phyloP scores from a whole-genome alignment of 2,113 vertebrate genomes.

The Limnothrissa miodon region DNA sequence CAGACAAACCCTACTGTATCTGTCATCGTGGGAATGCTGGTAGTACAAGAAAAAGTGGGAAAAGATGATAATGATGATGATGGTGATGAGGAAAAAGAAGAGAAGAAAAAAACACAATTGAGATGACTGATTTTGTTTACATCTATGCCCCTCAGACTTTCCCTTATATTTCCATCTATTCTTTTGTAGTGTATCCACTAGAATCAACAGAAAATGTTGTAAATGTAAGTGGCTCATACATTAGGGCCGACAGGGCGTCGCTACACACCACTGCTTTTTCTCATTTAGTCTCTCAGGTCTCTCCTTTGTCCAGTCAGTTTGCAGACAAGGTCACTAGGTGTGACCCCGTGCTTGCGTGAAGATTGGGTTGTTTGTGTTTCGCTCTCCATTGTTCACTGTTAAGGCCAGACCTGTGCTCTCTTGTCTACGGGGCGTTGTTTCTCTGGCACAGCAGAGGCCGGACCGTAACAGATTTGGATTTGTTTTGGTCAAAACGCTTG shows the following conservation, averaged over 20 bases:
- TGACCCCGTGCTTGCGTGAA: not conserved
- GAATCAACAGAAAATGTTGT: no score
- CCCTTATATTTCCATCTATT: no score
- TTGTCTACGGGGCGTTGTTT: not conserved
- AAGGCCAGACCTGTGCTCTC: not conserved
- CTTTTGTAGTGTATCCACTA: no score
- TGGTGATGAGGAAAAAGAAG: no score
- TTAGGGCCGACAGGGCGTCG: not conserved
- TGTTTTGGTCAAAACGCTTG: not conserved
- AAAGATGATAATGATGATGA: no score
- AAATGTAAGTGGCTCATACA: not conserved
- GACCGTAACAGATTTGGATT: not conserved
- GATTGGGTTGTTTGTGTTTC: not conserved
- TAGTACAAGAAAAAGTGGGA: no score
- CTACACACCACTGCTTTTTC: not conserved
- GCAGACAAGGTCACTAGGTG: not conserved
- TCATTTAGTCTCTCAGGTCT: not conserved
- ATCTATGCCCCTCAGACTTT: no score
- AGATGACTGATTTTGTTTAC: no score
- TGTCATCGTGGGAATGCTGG: no score
- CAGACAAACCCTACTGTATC: no score
- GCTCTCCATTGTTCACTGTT: not conserved
- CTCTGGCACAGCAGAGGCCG: not conserved
- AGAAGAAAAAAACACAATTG: no score
- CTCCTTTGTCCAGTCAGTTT: not conserved